phyloP scores from a whole-genome alignment of 1,140 invertebrate species.

The Orussus abietinus region DNA sequence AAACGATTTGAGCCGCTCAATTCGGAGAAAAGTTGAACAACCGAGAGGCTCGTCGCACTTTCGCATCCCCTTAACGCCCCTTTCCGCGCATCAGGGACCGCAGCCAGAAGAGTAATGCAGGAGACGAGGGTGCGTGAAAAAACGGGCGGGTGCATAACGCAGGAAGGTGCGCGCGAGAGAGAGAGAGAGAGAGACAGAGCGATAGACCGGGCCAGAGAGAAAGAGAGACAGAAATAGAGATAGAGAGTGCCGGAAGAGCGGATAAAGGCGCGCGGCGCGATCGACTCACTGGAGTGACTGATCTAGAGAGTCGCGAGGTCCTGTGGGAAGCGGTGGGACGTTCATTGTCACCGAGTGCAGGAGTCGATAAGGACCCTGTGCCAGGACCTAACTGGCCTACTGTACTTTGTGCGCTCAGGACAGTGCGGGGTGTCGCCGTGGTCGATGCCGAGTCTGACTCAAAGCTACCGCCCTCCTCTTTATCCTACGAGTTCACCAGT shows the following conservation, averaged over 20 bases:
- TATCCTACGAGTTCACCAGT: conserved; percentile 49
- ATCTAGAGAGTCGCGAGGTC: conserved; percentile 43
- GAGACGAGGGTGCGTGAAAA: too few relatives aligned
- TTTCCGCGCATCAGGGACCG: too few relatives aligned
- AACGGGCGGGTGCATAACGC: too few relatives aligned
- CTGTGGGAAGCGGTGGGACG: conserved; percentile 53
- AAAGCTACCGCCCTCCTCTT: conserved; percentile 64
- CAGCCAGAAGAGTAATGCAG: too few relatives aligned
- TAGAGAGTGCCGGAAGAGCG: conserved; percentile 8
- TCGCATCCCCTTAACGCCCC: too few relatives aligned
- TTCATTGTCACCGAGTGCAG: conserved; percentile 51
- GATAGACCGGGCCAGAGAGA: conserved; percentile 3
- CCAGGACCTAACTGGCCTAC: conserved; percentile 42
- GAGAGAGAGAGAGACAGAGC: conserved; percentile 9
- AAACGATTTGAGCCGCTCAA: too few relatives aligned
- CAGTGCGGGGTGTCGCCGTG: conserved; percentile 64
- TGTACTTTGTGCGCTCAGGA: conserved; percentile 58
- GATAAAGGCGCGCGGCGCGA: conserved; percentile 19
- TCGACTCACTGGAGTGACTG: conserved; percentile 46
- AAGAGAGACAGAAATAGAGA: conserved; percentile 3
- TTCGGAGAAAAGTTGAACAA: too few relatives aligned
- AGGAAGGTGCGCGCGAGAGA: conserved; percentile 9
- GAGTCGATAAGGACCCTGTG: conserved; percentile 34
- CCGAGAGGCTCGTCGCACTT: too few relatives aligned
- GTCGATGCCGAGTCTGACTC: conserved; percentile 73